Percentiles rank a stretch among this genome's conserved stretches.
phyloP scores from a whole-genome alignment of 2,888 invertebrate genomes.

The Anoncus sp. region DNA sequence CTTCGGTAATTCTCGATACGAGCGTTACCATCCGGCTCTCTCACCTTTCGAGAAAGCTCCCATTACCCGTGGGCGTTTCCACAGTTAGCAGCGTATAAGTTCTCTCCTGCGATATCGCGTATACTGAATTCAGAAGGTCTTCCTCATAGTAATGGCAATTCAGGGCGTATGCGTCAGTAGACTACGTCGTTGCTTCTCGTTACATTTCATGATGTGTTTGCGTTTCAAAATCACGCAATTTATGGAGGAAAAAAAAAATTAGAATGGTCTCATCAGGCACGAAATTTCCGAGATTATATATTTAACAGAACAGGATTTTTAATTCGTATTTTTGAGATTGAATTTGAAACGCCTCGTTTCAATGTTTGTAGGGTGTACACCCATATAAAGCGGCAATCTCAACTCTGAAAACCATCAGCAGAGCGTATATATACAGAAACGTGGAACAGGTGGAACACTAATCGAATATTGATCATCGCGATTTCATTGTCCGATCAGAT shows the following conservation, averaged over 20 bases:
- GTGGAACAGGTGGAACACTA: conserved; percentile 12
- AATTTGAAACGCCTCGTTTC: neutral
- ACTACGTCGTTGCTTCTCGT: too few species aligned
- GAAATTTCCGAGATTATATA: too few species aligned
- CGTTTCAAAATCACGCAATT: neutral
- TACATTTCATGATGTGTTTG: too few species aligned
- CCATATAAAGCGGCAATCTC: too few species aligned
- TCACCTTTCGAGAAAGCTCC: conserved; percentile 33
- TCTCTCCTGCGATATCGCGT: conserved; percentile 4
- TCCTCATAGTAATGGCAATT: neutral
- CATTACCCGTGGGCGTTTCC: conserved; percentile 43
- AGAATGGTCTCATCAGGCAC: neutral
- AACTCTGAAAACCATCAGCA: neutral
- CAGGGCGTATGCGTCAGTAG: too few species aligned
- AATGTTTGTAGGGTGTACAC: neutral
- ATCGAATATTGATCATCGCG: conserved; percentile 29
- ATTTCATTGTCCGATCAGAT: conserved; percentile 11
- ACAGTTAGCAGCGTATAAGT: conserved; percentile 6
- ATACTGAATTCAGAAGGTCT: neutral
- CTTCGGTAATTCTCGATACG: conserved; percentile 43
- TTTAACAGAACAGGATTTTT: too few species aligned
- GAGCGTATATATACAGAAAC: neutral
- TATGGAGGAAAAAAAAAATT: neutral
- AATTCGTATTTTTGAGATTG: too few species aligned
- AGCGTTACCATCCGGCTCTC: conserved; percentile 28